Evolutionary conservation across 2,797 vertebrate species (phyloP), one percentile per base, ranked within the genome.

Genomic region (Aldrovandia affinis): DNA sequence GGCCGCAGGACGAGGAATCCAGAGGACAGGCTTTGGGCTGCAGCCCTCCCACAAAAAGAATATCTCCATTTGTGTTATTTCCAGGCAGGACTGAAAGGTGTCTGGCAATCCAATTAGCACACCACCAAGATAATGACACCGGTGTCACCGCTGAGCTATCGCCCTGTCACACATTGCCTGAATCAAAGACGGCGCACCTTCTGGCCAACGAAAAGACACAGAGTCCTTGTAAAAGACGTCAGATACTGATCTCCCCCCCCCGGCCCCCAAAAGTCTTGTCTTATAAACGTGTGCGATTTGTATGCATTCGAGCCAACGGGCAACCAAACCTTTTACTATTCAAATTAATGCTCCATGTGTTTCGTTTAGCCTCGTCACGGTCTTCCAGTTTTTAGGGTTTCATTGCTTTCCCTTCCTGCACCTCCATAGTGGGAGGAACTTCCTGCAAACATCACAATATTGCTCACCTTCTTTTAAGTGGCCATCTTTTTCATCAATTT

Each of bases 31-130:
- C 15, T 65, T 8, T 33, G 42, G 88, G 85, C 86, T 86, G 81
- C 79, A 28, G 6, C 84, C 84, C 84, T 86, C 83, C 78, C 12
- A 25, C 20, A 77, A 44, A 44, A 44, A 33, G 14, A 1, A 33
- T 61, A 15, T 87, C 86, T 90, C 87, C 36, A 87, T 88, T 86
- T 86, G 81, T 86, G 85, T 89, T 83, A 82, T 90, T 90, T 88
- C 80, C 82, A 88, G 83, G 84, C 80, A 80, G 86, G 87, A 86
- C 80, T 88, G 86, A 89, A n/a, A 90, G 88, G 89, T 87, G 91
- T 89, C 89, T 90, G 88, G 83, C 70, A 88, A 92, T 89, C 88
- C 87, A 92, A 91, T 93, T 90, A 91, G 83, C 87, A 90, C 86
- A 89, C 68, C 81, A 57, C 81, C 85, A 83, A 87, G 89, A 92